A percentile compares a stretch with the other conserved stretches of the same genome.
Conservation (phyloP, 92 coral and sea anemone species). For the Palythoa caribaeorum region DNA sequence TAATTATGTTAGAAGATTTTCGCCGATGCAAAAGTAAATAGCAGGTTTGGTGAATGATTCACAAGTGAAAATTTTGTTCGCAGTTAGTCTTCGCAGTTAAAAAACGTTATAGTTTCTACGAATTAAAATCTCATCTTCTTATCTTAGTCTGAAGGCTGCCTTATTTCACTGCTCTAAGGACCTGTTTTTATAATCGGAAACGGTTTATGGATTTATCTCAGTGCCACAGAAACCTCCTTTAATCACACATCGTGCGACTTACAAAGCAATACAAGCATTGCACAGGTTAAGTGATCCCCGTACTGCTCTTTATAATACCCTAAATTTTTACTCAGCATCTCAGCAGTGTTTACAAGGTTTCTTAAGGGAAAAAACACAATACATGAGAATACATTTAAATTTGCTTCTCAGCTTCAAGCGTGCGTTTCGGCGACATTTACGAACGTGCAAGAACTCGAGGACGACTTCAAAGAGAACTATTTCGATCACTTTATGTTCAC, state of each 20-base stretch:
- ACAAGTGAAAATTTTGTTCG: too few species aligned
- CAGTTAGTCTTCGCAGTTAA: background rate
- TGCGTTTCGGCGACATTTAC: background rate
- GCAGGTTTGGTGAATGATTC: too few species aligned
- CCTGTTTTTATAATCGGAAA: constrained; percentile 8
- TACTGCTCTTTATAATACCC: background rate
- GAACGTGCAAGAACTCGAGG: background rate
- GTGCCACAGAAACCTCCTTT: constrained; percentile 20
- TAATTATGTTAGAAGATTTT: background rate
- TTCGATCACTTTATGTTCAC: background rate
- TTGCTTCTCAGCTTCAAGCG: constrained; percentile 6
- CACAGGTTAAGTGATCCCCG: background rate
- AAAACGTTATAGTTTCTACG: background rate
- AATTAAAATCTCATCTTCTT: too few species aligned
- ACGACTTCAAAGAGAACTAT: background rate
- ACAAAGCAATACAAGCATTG: background rate
- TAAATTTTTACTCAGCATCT: background rate
- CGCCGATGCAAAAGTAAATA: background rate
- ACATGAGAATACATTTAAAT: background rate
- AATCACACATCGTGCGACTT: background rate
- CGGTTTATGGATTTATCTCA: too few species aligned
- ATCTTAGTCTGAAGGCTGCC: too few species aligned
- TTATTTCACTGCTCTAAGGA: constrained; percentile 10
- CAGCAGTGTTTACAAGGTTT: constrained; percentile 14
- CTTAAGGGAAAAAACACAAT: background rate